These are phyloP conservation scores for Equus quagga DNA, from an alignment of 2,113 vertebrate genomes.

Conservation along the genomic window DNA sequence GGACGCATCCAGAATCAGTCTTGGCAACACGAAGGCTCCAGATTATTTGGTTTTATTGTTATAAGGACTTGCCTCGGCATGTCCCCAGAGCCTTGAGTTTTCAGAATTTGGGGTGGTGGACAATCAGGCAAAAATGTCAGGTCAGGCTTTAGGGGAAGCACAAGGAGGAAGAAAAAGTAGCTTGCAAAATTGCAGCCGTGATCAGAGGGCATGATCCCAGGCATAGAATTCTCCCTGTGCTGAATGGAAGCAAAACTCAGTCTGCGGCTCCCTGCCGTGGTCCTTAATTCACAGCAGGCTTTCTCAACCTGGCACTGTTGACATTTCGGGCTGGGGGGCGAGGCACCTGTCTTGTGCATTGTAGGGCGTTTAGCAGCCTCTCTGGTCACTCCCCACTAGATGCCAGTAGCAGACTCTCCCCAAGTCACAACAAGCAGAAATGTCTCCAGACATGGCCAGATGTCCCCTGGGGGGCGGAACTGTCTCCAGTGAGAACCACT, in stretches of 20 bases:
- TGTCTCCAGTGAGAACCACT: background rate
- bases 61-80: background rate
- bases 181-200: background rate
- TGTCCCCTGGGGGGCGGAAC: background rate
- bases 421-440: background rate
- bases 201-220: background rate
- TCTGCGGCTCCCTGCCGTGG: background rate
- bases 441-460: background rate
- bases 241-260: background rate
- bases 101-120: background rate
- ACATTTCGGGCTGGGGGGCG: fast-evolving
- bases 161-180: fast-evolving
- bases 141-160: background rate
- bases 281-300: too few relatives aligned
- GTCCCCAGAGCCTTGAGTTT: background rate
- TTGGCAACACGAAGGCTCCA: background rate
- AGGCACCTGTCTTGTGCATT: background rate
- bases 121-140: background rate
- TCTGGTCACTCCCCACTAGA: background rate
- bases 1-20: background rate
- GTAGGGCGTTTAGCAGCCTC: background rate
- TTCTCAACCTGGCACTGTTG: background rate
- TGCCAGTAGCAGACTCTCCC: background rate
- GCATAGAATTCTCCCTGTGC: fast-evolving
- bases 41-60: background rate